Conservation (phyloP, 2,113 vertebrate species). For the Platanista minor region DNA sequence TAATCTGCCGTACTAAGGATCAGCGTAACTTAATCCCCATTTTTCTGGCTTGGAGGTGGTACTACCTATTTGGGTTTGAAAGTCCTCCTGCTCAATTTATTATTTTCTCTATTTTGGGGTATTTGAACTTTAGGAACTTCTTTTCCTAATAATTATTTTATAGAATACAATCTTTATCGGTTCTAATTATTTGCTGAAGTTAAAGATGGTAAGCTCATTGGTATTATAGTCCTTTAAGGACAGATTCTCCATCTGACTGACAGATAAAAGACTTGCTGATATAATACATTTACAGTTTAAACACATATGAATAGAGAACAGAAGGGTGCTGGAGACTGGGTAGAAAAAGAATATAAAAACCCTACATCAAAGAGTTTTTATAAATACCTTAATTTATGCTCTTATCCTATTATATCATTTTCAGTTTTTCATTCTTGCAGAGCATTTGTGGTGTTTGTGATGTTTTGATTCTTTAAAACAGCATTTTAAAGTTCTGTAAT, state of each 20-base stretch:
- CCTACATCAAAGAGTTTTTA: neutral
- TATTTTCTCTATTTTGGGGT: neutral
- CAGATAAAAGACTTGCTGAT: neutral
- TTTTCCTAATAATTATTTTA: conserved; percentile 20
- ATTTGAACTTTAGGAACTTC: neutral
- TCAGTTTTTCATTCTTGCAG: conserved; percentile 18
- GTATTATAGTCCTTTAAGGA: neutral
- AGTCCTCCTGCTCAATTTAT: neutral
- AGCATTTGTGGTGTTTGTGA: neutral
- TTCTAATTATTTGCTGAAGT: conserved; percentile 26
- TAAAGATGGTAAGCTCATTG: neutral
- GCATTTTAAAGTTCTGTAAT: conserved; percentile 47
- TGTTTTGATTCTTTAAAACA: conserved; percentile 24
- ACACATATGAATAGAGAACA: neutral
- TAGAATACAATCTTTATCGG: neutral
- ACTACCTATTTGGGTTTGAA: neutral
- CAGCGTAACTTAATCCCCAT: neutral
- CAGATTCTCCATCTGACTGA: neutral
- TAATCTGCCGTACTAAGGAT: neutral
- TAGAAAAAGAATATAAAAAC: neutral
- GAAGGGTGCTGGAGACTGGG: neutral
- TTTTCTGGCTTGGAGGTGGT: neutral
- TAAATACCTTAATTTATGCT: neutral
- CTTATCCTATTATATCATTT: neutral
- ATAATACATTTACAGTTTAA: neutral